Percentiles rank a stretch among this genome's conserved stretches.
Conservation (phyloP, 1,140 invertebrate genomes). For the Euura lappo region DNA sequence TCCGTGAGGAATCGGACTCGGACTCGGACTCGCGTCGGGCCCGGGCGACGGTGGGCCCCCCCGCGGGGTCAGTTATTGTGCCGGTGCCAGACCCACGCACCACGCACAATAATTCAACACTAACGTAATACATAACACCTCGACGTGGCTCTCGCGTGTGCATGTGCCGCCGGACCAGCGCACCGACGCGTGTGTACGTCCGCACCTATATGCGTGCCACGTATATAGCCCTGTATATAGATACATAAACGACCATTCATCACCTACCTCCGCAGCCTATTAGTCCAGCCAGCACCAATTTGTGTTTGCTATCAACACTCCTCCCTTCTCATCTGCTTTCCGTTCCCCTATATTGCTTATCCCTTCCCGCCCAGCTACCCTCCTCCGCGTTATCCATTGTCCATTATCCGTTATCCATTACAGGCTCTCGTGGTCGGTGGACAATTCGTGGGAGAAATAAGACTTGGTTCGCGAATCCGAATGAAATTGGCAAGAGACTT, state of each 20-base stretch:
- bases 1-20: background rate
- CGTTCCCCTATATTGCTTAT: too few relatives aligned
- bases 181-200: background rate
- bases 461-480: too few relatives aligned
- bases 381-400: too few relatives aligned
- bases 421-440: too few relatives aligned
- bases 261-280: constrained; percentile 33
- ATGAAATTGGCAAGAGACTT: too few relatives aligned
- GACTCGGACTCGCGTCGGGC: background rate
- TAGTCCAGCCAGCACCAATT: constrained; percentile 39
- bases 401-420: too few relatives aligned
- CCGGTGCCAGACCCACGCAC: constrained; percentile 24
- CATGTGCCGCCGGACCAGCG: background rate
- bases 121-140: constrained; percentile 24
- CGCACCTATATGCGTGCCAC: background rate
- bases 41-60: constrained; percentile 25
- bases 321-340: too few relatives aligned
- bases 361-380: too few relatives aligned
- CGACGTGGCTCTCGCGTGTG: background rate
- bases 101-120: constrained; percentile 47
- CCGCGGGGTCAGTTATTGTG: constrained; percentile 40
- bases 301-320: constrained; percentile 39
- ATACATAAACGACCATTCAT: constrained; percentile 44
- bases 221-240: background rate
- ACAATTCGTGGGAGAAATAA: too few relatives aligned